Evolutionary conservation across 2,888 invertebrate genomes (phyloP).

Genomic region (Hedya salicella): DNA sequence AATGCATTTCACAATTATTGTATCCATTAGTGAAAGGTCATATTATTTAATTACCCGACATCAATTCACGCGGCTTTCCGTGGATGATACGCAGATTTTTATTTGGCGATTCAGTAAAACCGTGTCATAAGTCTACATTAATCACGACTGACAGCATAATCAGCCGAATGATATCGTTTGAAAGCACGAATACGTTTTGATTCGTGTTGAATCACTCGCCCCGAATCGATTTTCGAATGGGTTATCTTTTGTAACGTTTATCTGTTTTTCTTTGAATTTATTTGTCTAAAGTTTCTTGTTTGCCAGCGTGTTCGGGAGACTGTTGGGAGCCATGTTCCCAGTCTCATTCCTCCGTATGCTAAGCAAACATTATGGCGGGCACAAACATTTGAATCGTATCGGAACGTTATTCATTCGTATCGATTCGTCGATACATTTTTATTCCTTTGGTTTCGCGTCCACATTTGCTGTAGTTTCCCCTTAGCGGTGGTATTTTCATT

Average conservation of each 20-base stretch:
- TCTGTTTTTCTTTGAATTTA: slow-evolving; percentile 48
- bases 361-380: slow-evolving; percentile 66
- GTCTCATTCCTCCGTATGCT: slow-evolving; percentile 65
- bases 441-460: slow-evolving; percentile 46
- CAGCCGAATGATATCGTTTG: slow-evolving; percentile 70
- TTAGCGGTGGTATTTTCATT: slow-evolving; percentile 33
- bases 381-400: slow-evolving; percentile 73
- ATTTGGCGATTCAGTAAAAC: slow-evolving; percentile 63
- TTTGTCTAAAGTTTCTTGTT: slow-evolving; percentile 68
- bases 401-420: slow-evolving; percentile 69
- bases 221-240: slow-evolving; percentile 81
- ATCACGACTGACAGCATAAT: slow-evolving; percentile 78
- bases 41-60: slow-evolving; percentile 52
- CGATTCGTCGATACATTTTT: slow-evolving; percentile 58
- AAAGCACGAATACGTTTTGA: slow-evolving; percentile 77
- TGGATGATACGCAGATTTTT: slow-evolving; percentile 58
- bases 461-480: slow-evolving; percentile 42
- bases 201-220: slow-evolving; percentile 76
- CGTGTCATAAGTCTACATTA: slow-evolving; percentile 75
- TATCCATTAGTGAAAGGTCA: slow-evolving; percentile 35
- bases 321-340: slow-evolving; percentile 55
- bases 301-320: slow-evolving; percentile 53
- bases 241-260: slow-evolving; percentile 46
- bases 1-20: slow-evolving; percentile 33
- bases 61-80: slow-evolving; percentile 49